Conservation (phyloP, 2,797 vertebrate genomes). For the Malurus splendens region DNA sequence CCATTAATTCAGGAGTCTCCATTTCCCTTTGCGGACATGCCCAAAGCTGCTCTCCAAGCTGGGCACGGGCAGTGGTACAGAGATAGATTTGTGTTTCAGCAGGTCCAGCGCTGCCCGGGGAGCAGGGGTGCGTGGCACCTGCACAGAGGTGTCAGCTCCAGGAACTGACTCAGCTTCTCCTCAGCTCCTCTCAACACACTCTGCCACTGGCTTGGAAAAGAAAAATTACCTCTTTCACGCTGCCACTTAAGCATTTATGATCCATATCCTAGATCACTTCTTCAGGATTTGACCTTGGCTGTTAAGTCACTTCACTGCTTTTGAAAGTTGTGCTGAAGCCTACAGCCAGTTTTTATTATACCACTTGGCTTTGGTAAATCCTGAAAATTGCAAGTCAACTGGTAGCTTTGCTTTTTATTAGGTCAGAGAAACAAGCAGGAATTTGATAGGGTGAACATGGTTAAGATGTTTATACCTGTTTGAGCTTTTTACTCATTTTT, state of each 20-base stretch:
- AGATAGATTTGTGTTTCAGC: background rate
- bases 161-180: background rate
- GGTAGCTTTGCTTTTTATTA: background rate
- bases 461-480: background rate
- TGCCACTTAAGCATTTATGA: background rate
- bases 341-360: background rate
- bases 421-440: background rate
- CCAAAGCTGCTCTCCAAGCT: background rate
- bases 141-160: background rate
- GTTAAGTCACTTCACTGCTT: background rate
- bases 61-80: fast-evolving
- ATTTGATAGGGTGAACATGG: background rate
- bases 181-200: background rate
- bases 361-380: background rate
- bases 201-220: background rate
- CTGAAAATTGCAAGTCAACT: background rate
- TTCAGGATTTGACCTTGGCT: background rate
- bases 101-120: background rate
- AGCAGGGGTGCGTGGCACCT: fast-evolving
- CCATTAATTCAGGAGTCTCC: fast-evolving
- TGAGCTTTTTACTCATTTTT: background rate
- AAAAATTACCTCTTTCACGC: background rate
- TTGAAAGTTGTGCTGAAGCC: background rate
- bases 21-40: fast-evolving
- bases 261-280: background rate